These are phyloP conservation scores for Physocephala rufipes DNA, from an alignment of 2,888 invertebrate genomes.

Conservation along the genomic window DNA sequence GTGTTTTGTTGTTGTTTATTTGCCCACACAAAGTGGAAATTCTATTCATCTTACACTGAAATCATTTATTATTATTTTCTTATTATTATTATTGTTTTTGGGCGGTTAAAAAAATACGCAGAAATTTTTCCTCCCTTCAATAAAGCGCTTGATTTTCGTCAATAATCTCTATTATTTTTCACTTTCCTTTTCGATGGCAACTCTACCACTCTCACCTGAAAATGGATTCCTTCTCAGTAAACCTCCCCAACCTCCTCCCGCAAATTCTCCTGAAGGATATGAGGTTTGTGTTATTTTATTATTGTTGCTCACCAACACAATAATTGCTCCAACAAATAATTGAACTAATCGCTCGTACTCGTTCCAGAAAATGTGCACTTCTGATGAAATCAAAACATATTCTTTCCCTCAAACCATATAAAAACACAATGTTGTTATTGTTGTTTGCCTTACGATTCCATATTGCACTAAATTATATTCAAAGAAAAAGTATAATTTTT, in stretches of 20 bases:
- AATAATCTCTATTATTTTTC: neutral
- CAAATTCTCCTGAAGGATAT: conserved; percentile 59
- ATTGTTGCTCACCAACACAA: conserved; percentile 27
- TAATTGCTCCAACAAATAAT: neutral
- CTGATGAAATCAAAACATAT: conserved; percentile 51
- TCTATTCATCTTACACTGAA: conserved; percentile 14
- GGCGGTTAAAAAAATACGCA: conserved; percentile 15
- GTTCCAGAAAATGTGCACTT: conserved; percentile 10
- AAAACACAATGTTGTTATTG: neutral
- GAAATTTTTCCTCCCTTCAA: neutral
- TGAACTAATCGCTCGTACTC: neutral
- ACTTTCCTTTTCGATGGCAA: neutral
- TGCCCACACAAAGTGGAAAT: conserved; percentile 26
- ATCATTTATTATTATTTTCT: conserved; percentile 21
- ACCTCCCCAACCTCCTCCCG: conserved; percentile 46
- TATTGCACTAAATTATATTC: neutral
- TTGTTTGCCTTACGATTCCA: neutral
- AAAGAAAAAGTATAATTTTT: neutral
- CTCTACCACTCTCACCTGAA: no score
- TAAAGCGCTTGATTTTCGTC: neutral
- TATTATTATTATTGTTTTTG: conserved; percentile 28
- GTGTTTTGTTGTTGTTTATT: conserved; percentile 31
- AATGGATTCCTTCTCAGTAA: neutral
- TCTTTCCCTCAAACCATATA: conserved; percentile 26
- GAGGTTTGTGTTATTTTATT: conserved; percentile 35